A percentile compares a stretch with the other conserved stretches of the same genome.
Evolutionary conservation across 1,140 invertebrate species (phyloP).

Genomic region (Hormaphis cornu): DNA sequence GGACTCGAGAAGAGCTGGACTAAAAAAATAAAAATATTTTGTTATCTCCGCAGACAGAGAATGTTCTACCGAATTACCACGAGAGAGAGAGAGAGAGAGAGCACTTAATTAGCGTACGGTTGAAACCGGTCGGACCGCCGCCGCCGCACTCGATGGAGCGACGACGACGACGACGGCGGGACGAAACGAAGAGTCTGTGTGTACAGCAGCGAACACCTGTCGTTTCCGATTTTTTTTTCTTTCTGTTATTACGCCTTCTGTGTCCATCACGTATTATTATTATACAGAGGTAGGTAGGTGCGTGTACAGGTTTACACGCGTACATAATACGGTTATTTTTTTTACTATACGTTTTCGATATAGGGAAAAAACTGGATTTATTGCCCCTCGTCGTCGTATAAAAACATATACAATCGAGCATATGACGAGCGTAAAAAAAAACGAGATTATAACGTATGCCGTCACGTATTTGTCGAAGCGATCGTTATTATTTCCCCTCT

Average conservation of each 20-base stretch:
- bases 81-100: not conserved
- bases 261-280: no score
- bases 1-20: no score
- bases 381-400: not conserved
- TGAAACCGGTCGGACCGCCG: not conserved
- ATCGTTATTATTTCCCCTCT: no score
- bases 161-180: not conserved
- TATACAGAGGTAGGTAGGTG: not conserved
- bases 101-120: not conserved
- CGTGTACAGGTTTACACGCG: not conserved
- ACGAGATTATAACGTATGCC: constrained; percentile 21
- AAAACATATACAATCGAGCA: not conserved
- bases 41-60: no score
- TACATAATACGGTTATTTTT: not conserved
- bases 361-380: constrained; percentile 1
- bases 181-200: not conserved
- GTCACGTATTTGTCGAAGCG: no score
- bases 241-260: no score
- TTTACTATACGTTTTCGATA: not conserved
- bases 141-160: not conserved
- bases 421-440: no score
- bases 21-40: no score
- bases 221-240: no score
- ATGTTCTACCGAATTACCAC: no score
- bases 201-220: no score